Conservation (phyloP, 2,113 vertebrate genomes). For the Riparia riparia region DNA sequence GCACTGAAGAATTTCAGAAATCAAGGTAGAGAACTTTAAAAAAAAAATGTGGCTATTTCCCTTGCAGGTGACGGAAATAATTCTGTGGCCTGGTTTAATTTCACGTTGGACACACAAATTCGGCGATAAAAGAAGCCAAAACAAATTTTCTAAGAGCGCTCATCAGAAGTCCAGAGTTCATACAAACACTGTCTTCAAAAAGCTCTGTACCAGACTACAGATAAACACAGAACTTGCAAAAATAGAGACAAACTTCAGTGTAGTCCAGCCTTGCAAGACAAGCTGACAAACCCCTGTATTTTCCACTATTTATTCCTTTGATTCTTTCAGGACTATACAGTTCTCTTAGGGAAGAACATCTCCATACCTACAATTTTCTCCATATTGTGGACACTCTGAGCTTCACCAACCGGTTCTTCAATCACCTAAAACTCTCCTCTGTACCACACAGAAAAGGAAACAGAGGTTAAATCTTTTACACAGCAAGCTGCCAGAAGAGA, state of each 20-base stretch:
- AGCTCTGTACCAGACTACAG: not conserved
- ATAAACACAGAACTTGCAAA: not conserved
- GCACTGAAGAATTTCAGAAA: not conserved
- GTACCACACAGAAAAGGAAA: not conserved
- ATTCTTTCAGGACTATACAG: not conserved
- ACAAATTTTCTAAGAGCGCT: not conserved
- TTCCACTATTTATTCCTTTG: not conserved
- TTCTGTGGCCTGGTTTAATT: not conserved
- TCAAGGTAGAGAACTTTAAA: not conserved
- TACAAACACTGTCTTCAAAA: not conserved
- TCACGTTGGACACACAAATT: not conserved
- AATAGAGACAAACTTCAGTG: not conserved
- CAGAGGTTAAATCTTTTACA: not conserved
- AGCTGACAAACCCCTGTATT: not conserved
- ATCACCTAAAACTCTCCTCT: not conserved
- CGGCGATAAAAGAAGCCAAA: not conserved
- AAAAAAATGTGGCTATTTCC: not conserved
- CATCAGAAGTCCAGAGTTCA: not conserved
- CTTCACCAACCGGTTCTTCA: not conserved
- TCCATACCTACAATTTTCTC: not conserved
- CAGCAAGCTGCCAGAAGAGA: not conserved
- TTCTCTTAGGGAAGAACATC: not conserved
- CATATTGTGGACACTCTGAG: rapidly evolving
- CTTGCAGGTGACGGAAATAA: not conserved
- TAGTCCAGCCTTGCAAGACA: not conserved